Percentiles rank a stretch among this genome's conserved stretches.
Conservation (phyloP, 2,888 invertebrate genomes). For the Cephus spinipes region DNA sequence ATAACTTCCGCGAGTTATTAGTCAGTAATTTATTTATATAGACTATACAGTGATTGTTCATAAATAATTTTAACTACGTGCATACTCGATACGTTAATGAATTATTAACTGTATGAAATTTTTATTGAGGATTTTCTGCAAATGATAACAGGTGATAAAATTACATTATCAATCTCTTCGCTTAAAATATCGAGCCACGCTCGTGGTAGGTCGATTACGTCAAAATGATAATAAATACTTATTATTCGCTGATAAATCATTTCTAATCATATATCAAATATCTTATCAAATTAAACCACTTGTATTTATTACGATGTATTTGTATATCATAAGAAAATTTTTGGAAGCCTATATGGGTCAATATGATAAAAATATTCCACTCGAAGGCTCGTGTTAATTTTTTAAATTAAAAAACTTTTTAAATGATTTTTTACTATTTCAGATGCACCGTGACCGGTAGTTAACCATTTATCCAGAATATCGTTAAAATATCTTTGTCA, state of each 20-base stretch:
- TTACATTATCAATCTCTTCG: too few relatives aligned
- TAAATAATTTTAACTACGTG: background rate
- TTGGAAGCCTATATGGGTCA: too few relatives aligned
- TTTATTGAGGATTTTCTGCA: too few relatives aligned
- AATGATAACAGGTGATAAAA: too few relatives aligned
- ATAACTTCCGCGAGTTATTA: constrained; percentile 22
- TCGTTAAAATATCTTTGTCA: background rate
- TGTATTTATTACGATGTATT: too few relatives aligned
- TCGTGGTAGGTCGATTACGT: too few relatives aligned
- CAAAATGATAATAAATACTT: too few relatives aligned
- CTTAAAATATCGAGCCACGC: too few relatives aligned
- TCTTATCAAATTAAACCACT: too few relatives aligned
- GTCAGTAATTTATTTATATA: background rate
- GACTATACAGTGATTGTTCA: background rate
- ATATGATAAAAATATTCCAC: background rate
- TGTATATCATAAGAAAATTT: too few relatives aligned
- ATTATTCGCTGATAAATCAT: too few relatives aligned
- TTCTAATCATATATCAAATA: too few relatives aligned
- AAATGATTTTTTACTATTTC: background rate
- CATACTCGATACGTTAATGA: background rate
- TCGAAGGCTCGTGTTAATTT: background rate
- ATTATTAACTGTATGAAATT: background rate
- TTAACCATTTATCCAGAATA: background rate
- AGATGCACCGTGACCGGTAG: background rate
- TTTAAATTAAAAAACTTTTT: background rate